Conservation (phyloP, 1,140 invertebrate species). For the Caenorhabditis remanei region DNA sequence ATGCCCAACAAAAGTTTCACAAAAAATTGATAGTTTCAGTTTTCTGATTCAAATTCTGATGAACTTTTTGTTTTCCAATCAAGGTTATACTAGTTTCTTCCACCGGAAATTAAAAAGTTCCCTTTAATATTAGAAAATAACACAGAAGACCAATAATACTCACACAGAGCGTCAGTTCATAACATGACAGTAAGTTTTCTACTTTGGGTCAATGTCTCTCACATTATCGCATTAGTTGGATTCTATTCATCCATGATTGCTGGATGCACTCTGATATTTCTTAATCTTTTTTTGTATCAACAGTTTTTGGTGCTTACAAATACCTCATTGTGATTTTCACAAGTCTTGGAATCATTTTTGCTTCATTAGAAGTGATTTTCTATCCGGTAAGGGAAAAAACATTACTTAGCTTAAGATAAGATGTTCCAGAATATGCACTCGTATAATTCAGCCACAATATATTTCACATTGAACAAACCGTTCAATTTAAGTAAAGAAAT, state of each 20-base stretch:
- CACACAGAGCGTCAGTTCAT: not conserved
- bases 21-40: too few relatives aligned
- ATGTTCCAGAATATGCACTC: not conserved
- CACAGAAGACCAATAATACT: too few relatives aligned
- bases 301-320: not conserved
- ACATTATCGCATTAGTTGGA: not conserved
- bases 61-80: too few relatives aligned
- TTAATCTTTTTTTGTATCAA: not conserved
- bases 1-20: too few relatives aligned
- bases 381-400: not conserved
- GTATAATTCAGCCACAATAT: not conserved
- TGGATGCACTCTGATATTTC: not conserved
- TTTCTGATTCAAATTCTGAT: too few relatives aligned
- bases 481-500: not conserved
- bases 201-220: not conserved
- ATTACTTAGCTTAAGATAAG: too few relatives aligned
- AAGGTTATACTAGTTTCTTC: too few relatives aligned
- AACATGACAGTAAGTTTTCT: not conserved
- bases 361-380: not conserved
- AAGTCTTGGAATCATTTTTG: not conserved
- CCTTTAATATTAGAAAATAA: too few relatives aligned
- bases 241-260: not conserved
- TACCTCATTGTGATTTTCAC: not conserved
- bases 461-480: conserved; percentile 6
- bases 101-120: too few relatives aligned